phyloP scores from a whole-genome alignment of 2,888 invertebrate genomes.

The Drosophila paramelanica region DNA sequence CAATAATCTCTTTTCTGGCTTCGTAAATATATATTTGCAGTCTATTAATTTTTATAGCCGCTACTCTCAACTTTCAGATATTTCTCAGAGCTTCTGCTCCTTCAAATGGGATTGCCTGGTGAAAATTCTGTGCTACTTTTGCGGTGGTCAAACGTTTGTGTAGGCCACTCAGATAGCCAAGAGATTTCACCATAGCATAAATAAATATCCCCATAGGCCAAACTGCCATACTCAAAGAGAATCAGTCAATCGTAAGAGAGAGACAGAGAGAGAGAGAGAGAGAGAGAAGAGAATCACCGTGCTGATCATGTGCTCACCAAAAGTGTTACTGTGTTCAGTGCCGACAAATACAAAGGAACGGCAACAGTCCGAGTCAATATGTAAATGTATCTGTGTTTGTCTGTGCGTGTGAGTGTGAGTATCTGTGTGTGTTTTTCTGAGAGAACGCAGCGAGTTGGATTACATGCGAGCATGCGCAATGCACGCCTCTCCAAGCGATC shows the following conservation, averaged over 20 bases:
- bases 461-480: slow-evolving; percentile 66
- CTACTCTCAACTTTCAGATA: background rate
- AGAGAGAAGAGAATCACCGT: slow-evolving; percentile 10
- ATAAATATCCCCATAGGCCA: slow-evolving; percentile 66
- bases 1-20: too few relatives aligned
- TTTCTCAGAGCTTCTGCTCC: slow-evolving; percentile 19
- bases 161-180: slow-evolving; percentile 31
- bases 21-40: too few relatives aligned
- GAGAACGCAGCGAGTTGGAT: slow-evolving; percentile 43
- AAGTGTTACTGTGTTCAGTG: slow-evolving; percentile 11
- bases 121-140: slow-evolving; percentile 68
- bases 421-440: background rate
- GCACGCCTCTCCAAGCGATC: slow-evolving; percentile 57
- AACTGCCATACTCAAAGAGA: slow-evolving; percentile 47
- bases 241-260: background rate
- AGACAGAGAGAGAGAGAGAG: slow-evolving; percentile 1
- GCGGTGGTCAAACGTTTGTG: slow-evolving; percentile 34
- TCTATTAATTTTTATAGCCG: too few relatives aligned
- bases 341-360: slow-evolving; percentile 11
- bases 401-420: background rate
- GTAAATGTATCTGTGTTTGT: slow-evolving; percentile 5
- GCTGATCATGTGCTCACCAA: slow-evolving; percentile 13
- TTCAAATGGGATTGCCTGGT: slow-evolving; percentile 13
- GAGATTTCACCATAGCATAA: slow-evolving; percentile 64
- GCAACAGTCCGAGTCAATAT: slow-evolving; percentile 17